Evolutionary conservation across 2,113 vertebrate species (phyloP), one percentile per base, ranked within the genome.

Genomic region (Chionomys nivalis): DNA sequence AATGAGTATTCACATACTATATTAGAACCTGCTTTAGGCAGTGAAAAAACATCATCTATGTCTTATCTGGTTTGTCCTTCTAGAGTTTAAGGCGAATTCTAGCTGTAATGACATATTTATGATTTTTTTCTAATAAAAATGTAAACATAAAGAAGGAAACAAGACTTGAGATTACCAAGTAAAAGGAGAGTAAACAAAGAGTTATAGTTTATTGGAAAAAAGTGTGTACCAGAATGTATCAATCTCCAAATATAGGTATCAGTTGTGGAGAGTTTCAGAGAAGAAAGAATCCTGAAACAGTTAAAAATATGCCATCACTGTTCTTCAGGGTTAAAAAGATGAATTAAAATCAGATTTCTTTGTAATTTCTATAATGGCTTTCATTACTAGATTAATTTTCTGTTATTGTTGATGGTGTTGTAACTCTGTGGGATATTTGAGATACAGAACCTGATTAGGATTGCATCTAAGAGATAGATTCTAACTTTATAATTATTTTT

Each of bases 281-380:
- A 2, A 28, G 52, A 13, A 89, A 79, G 77, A 24, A 63, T 68
- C 81, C 26, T 94, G 49, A 70, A 88, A 6, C 13, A 70, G 76
- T 88, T 24, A 83, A 2, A 47, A 61, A 44, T 19, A 79, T 79
- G 10, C 44, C 1, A 47, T 79, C 39, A 12, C 1, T 63, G 28
- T 10, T 31, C 1, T 90, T 75, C 73, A 76, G 52, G 89, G 31
- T 63, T 90, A 44, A 76, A 91, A 91, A 90, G 90, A 19, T 52
- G 17, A 90, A 77, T 95, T 76, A 90, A 75, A 55, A 78, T 89
- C 70, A 77, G 42, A 82, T 82, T 73, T 70, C 52, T 95, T 79
- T 36, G 8, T 33, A 52, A 33, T 63, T n/a, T 86, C 19, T 88
- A 36, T 0, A 8, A 14, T n/a, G 12, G 28, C 82, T 94, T 90